Conservation (phyloP, 2,888 invertebrate genomes). For the Coecobrya sp. region DNA sequence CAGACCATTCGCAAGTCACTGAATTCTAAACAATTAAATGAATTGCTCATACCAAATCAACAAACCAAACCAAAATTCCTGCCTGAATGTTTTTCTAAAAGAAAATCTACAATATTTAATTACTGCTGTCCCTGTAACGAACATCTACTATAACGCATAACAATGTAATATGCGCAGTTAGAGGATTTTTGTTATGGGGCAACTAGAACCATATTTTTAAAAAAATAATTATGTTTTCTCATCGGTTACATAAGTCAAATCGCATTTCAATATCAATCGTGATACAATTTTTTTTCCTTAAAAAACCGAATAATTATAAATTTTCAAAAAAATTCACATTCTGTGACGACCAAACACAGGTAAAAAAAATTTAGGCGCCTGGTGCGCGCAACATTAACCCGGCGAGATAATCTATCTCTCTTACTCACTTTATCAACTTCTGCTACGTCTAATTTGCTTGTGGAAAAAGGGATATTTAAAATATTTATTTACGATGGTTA, state of each 20-base stretch:
- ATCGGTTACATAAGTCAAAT: conserved; percentile 20
- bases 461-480: conserved; percentile 35
- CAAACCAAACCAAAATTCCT: conserved; percentile 20
- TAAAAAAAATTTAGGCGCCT: conserved; percentile 16
- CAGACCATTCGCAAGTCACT: conserved; percentile 83
- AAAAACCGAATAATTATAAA: conserved; percentile 30
- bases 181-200: conserved; percentile 35
- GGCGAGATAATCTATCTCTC: conserved; percentile 30
- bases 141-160: conserved; percentile 34
- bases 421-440: not conserved
- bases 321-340: not conserved
- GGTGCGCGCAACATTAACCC: conserved; percentile 28
- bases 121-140: not conserved
- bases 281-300: conserved; percentile 17
- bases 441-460: conserved; percentile 24
- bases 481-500: conserved; percentile 53
- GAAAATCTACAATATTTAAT: not conserved
- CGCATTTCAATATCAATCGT: not conserved
- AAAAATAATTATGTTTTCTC: conserved; percentile 2
- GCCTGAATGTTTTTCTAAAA: conserved; percentile 22
- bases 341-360: not conserved
- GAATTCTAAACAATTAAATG: conserved; percentile 60
- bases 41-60: conserved; percentile 48
- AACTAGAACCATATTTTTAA: conserved; percentile 52
- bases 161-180: conserved; percentile 8